Base-by-base conservation (phyloP, 1,140 invertebrate species). In the Drosophila jambulina region DNA sequence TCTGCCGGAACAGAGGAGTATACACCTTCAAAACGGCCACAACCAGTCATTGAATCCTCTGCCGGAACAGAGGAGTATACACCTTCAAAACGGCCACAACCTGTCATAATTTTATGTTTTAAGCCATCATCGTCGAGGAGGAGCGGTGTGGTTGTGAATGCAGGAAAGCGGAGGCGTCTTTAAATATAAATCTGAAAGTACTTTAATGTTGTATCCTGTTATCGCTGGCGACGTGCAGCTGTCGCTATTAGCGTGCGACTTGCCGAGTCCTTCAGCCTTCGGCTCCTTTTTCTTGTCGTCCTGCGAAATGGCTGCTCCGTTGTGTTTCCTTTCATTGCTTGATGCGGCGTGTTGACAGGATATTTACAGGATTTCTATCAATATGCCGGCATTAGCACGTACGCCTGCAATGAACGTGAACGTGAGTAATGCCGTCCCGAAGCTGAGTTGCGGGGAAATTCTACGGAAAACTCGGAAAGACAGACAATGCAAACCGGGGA, bases 311-410 rank as follows among this genome's bases (percentile, higher is more conserved):
- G 48, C 67, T 67, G 57, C 63, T 61, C 36, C 27, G 57, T 43
- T 58, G 32, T 40, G 43, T 29, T 43, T 53, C 62, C 36, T 78
- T 54, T 70, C 59, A 53, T 53, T 78, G 60, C 51, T 34, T 63
- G 65, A 77, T 81, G 69, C 71, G 40, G 76, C 59, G 64, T 87
- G 84, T 90, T 88, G 84, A 88, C 84, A 88, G 85, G 85, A 88
- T 88, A 90, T 84, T 81, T 80, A 88, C 84, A 88, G 84, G 84
- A 87, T 90, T 90, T 88, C 81, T 90, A 88, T 88, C 84, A 88
- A 88, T 88, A 88, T 81, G 62, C 54, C 81, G 43, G 72, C 75
- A 88, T 88, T 88, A 88, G 85, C 84, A 88, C 84, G 84, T 88
- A 85, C 84, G 64, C 64, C 48, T 67, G 58, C 67, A 69, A 84